Percentiles rank a stretch among this genome's conserved stretches.
Evolutionary conservation across 2,888 invertebrate species (phyloP).

Genomic region (Dendrolimus pini): DNA sequence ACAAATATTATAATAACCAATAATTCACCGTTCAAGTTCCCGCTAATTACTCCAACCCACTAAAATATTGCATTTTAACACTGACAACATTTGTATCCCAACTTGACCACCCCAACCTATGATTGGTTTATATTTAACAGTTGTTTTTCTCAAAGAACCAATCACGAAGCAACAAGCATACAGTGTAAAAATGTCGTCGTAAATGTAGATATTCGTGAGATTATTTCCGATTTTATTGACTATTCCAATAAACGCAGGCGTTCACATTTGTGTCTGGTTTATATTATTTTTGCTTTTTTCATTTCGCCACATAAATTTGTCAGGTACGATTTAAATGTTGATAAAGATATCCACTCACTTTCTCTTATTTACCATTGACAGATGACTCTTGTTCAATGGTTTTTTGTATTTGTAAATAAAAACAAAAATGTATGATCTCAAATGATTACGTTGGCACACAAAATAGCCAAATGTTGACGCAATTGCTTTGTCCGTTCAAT

Average conservation of each 20-base stretch:
- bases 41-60: too few relatives aligned
- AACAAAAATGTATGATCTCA: slow-evolving; percentile 37
- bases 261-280: slow-evolving; percentile 9
- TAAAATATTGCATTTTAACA: background rate
- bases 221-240: slow-evolving; percentile 33
- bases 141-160: slow-evolving; percentile 31
- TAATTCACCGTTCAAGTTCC: too few relatives aligned
- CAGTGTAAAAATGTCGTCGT: slow-evolving; percentile 65
- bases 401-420: slow-evolving; percentile 70
- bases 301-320: background rate
- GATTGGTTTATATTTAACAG: slow-evolving; percentile 29
- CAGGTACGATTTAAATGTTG: slow-evolving; percentile 2
- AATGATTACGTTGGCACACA: slow-evolving; percentile 16
- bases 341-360: slow-evolving; percentile 26
- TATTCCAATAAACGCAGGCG: slow-evolving; percentile 34
- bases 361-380: slow-evolving; percentile 48
- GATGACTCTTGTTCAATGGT: slow-evolving; percentile 51
- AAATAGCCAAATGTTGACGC: slow-evolving; percentile 23
- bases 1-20: too few relatives aligned
- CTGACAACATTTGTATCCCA: slow-evolving; percentile 16
- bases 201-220: slow-evolving; percentile 31
- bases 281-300: slow-evolving; percentile 14
- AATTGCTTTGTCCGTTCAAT: slow-evolving; percentile 13
- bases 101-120: slow-evolving; percentile 18
- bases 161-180: slow-evolving; percentile 52